Percentiles rank a stretch among this genome's conserved stretches.
Conservation (phyloP, 2,113 vertebrate genomes). For the Antigone vipio region DNA sequence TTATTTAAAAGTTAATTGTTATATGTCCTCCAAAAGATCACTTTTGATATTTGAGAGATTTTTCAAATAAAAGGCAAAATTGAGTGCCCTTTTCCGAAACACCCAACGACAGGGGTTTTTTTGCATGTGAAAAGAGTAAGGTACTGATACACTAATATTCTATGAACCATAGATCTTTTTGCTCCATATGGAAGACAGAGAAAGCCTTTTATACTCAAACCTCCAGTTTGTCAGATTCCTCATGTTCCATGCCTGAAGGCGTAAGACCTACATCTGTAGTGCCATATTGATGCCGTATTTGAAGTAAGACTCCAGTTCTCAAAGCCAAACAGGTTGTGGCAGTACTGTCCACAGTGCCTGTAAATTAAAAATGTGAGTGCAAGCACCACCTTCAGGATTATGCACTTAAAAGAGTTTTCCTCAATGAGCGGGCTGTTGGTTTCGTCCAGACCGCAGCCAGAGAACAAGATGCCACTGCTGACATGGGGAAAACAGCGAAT, state of each 20-base stretch:
- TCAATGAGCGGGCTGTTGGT: background rate
- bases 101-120: background rate
- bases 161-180: background rate
- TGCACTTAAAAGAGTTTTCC: fast-evolving
- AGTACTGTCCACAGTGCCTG: background rate
- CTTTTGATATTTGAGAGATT: background rate
- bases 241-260: background rate
- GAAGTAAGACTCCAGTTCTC: background rate
- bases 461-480: background rate
- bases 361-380: background rate
- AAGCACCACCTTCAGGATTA: background rate
- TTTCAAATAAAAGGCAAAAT: background rate
- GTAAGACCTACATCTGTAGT: background rate
- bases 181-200: background rate
- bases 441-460: background rate
- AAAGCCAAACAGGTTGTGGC: background rate
- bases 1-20: background rate
- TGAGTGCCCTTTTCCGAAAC: background rate
- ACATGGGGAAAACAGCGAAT: fast-evolving
- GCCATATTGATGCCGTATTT: background rate
- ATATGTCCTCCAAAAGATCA: background rate
- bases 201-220: background rate
- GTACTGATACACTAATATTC: background rate
- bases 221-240: background rate
- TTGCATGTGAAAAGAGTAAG: background rate